phyloP scores from a whole-genome alignment of 2,888 invertebrate genomes.

The Eucera pruinosa region DNA sequence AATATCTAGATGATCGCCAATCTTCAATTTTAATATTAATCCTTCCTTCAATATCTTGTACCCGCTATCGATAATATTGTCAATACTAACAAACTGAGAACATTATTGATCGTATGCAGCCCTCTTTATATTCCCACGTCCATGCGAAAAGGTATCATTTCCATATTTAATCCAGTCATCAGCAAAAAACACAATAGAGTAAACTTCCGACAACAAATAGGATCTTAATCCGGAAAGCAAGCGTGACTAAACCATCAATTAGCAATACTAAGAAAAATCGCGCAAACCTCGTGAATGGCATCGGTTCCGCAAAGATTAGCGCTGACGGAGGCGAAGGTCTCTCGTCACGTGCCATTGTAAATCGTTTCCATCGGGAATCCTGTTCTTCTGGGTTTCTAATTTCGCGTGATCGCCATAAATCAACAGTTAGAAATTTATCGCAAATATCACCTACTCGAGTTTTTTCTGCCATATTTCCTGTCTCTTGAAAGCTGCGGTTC shows the following conservation, averaged over 20 bases:
- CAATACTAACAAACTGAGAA: too few relatives aligned
- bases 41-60: too few relatives aligned
- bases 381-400: neutral
- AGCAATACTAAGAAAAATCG: conserved; percentile 17
- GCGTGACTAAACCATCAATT: conserved; percentile 26
- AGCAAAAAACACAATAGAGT: neutral
- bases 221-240: conserved; percentile 7
- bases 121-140: neutral
- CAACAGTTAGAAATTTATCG: conserved; percentile 24
- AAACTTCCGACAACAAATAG: neutral
- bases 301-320: conserved; percentile 22
- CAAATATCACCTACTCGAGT: conserved; percentile 26
- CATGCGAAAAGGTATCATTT: neutral
- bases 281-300: neutral
- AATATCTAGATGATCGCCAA: too few relatives aligned
- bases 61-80: too few relatives aligned
- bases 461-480: conserved; percentile 3
- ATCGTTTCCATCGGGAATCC: conserved; percentile 15
- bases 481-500: conserved; percentile 2
- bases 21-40: too few relatives aligned
- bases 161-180: neutral
- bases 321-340: conserved; percentile 40
- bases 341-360: conserved; percentile 34
- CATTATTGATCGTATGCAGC: too few relatives aligned
- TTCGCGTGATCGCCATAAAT: conserved; percentile 22